Evolutionary conservation across 1,140 invertebrate genomes (phyloP).

Genomic region (Penaeus indicus): DNA sequence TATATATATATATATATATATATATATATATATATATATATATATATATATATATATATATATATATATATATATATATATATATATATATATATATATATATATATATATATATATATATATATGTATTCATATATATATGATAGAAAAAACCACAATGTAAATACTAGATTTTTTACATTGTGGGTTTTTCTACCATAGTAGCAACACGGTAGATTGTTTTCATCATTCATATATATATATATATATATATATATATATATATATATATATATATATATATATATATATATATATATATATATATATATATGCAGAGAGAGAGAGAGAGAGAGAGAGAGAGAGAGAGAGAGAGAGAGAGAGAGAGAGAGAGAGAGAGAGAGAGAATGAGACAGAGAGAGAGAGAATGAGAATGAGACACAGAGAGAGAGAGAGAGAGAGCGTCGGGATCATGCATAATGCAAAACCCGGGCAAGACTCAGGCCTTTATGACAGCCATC

Average conservation of each 20-base stretch:
- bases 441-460: too few species aligned
- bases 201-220: too few species aligned
- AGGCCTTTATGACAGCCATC: too few species aligned
- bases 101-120: slow-evolving; percentile 10
- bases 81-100: slow-evolving; percentile 10
- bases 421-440: too few species aligned
- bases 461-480: too few species aligned
- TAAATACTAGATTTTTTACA: not conserved
- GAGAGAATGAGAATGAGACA: too few species aligned
- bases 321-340: too few species aligned
- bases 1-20: slow-evolving; percentile 16
- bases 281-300: slow-evolving; percentile 21
- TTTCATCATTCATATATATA: too few species aligned
- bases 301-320: not conserved
- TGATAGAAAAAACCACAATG: not conserved
- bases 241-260: slow-evolving; percentile 19
- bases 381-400: too few species aligned
- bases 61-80: not conserved
- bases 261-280: slow-evolving; percentile 26
- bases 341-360: too few species aligned
- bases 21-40: slow-evolving; percentile 18
- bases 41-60: slow-evolving; percentile 16
- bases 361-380: too few species aligned
- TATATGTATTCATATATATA: slow-evolving; percentile 1
- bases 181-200: too few species aligned